A percentile compares a stretch with the other conserved stretches of the same genome.
Conservation (phyloP, 2,888 invertebrate genomes). For the Ophion obscuratus region DNA sequence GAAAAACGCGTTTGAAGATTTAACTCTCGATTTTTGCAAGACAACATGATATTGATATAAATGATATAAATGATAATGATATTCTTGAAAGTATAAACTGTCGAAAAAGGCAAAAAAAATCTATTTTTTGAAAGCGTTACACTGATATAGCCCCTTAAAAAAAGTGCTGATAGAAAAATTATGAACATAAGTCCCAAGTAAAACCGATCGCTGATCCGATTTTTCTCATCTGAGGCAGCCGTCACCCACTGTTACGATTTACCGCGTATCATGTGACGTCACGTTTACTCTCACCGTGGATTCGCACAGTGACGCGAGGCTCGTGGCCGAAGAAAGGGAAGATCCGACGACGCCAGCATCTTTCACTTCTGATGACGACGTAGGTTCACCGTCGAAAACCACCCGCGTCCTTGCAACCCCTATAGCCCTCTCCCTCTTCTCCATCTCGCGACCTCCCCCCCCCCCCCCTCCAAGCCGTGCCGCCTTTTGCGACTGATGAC, state of each 20-base stretch:
- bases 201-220: constrained; percentile 13
- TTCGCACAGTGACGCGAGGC: constrained; percentile 40
- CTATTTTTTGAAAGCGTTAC: no score
- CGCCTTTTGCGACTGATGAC: constrained; percentile 75
- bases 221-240: constrained; percentile 74
- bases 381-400: constrained; percentile 73
- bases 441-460: constrained; percentile 5
- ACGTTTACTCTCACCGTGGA: constrained; percentile 79
- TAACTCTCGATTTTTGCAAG: no score
- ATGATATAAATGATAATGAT: no score
- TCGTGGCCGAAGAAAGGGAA: constrained; percentile 75
- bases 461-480: neutral
- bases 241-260: constrained; percentile 61
- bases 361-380: constrained; percentile 80
- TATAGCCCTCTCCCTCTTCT: neutral
- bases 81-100: no score
- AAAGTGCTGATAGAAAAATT: neutral
- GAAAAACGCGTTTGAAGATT: no score
- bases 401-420: constrained; percentile 54
- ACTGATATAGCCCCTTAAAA: no score
- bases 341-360: constrained; percentile 81
- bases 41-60: no score
- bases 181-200: neutral
- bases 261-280: constrained; percentile 73
- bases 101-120: no score